Percentiles rank a stretch among this genome's conserved stretches.
phyloP scores from a whole-genome alignment of 2,797 vertebrate species.

The Chelonia mydas region DNA sequence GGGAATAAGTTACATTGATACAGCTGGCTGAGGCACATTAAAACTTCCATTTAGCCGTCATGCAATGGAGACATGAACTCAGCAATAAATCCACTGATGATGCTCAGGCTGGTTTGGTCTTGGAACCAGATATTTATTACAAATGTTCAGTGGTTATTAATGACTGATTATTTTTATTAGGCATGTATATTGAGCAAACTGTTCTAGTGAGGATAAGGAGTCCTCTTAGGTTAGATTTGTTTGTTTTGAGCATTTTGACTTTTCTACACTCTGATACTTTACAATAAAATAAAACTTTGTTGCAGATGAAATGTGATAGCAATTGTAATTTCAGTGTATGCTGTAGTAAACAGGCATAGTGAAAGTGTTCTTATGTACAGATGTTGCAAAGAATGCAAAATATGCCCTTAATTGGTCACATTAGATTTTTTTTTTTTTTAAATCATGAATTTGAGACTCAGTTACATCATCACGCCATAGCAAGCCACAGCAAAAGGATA shows the following conservation, averaged over 20 bases:
- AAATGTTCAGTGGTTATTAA: constrained; percentile 35
- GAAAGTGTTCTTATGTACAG: rapidly evolving
- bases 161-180: not conserved
- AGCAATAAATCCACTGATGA: constrained; percentile 53
- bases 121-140: constrained; percentile 40
- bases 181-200: not conserved
- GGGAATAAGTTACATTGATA: constrained; percentile 51
- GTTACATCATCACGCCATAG: not conserved
- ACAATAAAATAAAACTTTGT: not conserved
- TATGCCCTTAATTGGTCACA: rapidly evolving
- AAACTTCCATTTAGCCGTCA: constrained; percentile 60
- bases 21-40: constrained; percentile 40
- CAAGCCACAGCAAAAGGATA: not conserved
- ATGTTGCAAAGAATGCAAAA: not conserved
- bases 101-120: constrained; percentile 39
- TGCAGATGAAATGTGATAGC: rapidly evolving
- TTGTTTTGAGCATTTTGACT: not conserved
- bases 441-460: not conserved
- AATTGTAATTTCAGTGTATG: not conserved
- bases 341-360: rapidly evolving
- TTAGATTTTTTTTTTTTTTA: not conserved
- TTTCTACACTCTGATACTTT: not conserved
- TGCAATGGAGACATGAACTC: constrained; percentile 38
- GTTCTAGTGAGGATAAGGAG: not conserved
- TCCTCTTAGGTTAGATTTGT: not conserved